Conservation (phyloP, 2,888 invertebrate species). For the Drosophila pseudotalamancana region DNA sequence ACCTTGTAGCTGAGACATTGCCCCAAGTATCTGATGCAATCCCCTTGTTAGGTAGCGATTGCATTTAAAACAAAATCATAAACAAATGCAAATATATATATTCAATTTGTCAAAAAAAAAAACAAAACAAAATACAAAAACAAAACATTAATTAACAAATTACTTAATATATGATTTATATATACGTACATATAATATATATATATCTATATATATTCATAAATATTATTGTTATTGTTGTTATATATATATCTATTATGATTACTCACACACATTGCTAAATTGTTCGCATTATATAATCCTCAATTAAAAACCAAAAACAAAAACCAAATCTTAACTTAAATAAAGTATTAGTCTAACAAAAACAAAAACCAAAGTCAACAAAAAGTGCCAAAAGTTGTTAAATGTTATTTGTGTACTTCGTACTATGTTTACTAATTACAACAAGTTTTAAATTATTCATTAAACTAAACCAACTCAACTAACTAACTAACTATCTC, state of each 20-base stretch:
- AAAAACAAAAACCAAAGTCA: conserved; percentile 50
- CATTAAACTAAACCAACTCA: conserved; percentile 70
- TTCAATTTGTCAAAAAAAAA: conserved; percentile 79
- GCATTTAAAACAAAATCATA: conserved; percentile 81
- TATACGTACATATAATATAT: conserved; percentile 81
- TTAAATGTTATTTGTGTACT: conserved; percentile 81
- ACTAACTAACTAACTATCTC: conserved; percentile 52
- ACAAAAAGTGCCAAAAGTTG: conserved; percentile 74
- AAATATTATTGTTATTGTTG: conserved; percentile 80
- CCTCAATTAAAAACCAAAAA: conserved; percentile 60
- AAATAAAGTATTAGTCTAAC: conserved; percentile 78
- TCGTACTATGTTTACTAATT: conserved; percentile 80
- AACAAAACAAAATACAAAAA: conserved; percentile 46
- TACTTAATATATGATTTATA: conserved; percentile 80
- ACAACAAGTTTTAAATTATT: conserved; percentile 68
- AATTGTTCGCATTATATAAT: conserved; percentile 80
- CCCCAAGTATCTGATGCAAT: conserved; percentile 99
- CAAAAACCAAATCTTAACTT: conserved; percentile 57
- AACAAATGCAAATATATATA: conserved; percentile 83
- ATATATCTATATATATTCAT: conserved; percentile 80
- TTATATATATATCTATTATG: conserved; percentile 80
- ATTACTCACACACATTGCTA: conserved; percentile 80
- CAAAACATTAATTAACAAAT: conserved; percentile 72
- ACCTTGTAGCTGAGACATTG: conserved; percentile 99
- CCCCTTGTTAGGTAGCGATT: conserved; percentile 98